Evolutionary conservation across 2,888 invertebrate genomes (phyloP), one percentile per base, ranked within the genome.

Genomic region (Pachymerium ferrugineum): DNA sequence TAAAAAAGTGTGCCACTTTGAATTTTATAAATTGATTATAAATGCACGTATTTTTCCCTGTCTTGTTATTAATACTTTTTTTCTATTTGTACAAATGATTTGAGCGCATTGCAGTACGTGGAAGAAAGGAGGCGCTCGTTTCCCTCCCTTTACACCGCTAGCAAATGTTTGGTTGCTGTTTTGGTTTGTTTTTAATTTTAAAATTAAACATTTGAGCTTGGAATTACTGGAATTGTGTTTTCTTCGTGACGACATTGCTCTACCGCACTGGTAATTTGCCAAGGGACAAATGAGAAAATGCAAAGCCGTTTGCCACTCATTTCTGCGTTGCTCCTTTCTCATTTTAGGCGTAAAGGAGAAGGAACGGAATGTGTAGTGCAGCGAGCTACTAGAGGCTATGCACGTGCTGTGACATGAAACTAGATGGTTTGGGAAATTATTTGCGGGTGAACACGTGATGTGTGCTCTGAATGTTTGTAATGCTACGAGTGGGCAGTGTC

Each of bases 301-400:
- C 47, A 47, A 47, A 47, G 47, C 47, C 47, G 47, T 47, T 47
- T 47, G 47, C 47, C n/a, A 47, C 47, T 47, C 47, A 47, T 47
- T 47, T 47, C 47, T 47, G 16, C 47, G n/a, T 22, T 19, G 47
- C 22, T 47, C 19, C 47, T 16, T 47, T 47, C 47, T 47, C 47
- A 47, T 47, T 47, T 47, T 22, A 22, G 16, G 47, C 47, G 47
- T 47, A 16, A 47, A 47, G 47, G 16, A 3, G 47, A 47, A 2
- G 47, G 4, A 6, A 4, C 22, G 16, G 47, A 47, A 47, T 47
- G 19, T 16, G 8, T 22, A 47, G 47, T 19, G 47, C 47, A 14
- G 47, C 19, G 16, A 16, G 47, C 47, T 19, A 47, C 47, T 47
- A 6, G 47, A 22, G 47, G 47, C 47, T 47, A 47, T 47, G 47